Evolutionary conservation across 1,140 invertebrate genomes (phyloP).

Genomic region (Leguminivora glycinivorella): DNA sequence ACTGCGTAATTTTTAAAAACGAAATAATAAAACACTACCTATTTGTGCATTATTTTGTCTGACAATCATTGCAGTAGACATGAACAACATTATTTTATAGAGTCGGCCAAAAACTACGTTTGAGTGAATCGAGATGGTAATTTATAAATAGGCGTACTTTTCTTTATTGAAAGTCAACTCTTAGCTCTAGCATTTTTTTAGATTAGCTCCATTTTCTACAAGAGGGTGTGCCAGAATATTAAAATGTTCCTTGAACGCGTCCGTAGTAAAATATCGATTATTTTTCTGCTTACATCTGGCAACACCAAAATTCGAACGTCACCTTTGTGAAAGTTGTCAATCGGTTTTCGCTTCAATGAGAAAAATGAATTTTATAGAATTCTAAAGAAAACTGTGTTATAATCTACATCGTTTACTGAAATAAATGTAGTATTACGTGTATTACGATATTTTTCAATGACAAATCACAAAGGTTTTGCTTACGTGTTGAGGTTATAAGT

Average conservation of each 20-base stretch:
- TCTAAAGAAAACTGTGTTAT: conserved; percentile 20
- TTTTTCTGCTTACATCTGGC: conserved; percentile 39
- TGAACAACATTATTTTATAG: too few species aligned
- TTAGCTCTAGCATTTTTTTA: too few species aligned
- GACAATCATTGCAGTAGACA: too few species aligned
- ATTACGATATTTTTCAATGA: conserved; percentile 34
- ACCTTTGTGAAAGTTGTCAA: conserved; percentile 59
- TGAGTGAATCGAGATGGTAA: too few species aligned
- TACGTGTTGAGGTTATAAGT: conserved; percentile 63
- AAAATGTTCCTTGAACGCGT: not conserved
- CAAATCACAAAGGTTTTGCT: conserved; percentile 38
- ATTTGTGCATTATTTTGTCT: too few species aligned
- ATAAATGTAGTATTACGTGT: not conserved
- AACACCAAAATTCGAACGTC: conserved; percentile 49
- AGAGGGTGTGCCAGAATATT: too few species aligned
- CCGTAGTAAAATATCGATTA: not conserved
- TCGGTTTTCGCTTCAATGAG: conserved; percentile 44
- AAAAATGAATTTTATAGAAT: conserved; percentile 36
- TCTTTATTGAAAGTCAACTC: too few species aligned
- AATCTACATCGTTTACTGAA: not conserved
- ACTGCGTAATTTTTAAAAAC: too few species aligned
- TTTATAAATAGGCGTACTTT: too few species aligned
- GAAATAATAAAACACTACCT: too few species aligned
- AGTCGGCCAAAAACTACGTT: too few species aligned
- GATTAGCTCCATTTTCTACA: too few species aligned